These are phyloP conservation scores for Pseudococcus longispinus DNA, from an alignment of 2,888 invertebrate genomes.

Conservation along the genomic window DNA sequence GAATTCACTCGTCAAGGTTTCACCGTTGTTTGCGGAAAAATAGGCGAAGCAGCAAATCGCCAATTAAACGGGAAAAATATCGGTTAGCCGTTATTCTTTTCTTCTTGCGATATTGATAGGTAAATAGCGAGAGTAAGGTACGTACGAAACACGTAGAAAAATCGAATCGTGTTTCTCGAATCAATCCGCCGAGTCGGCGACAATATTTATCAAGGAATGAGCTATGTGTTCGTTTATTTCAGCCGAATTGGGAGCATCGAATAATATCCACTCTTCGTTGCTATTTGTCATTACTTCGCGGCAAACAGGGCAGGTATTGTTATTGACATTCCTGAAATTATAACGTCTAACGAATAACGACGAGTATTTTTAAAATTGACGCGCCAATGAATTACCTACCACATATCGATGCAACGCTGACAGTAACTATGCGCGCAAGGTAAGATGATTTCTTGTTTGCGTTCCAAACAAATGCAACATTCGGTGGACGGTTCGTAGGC, in stretches of 20 bases:
- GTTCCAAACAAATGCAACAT: conserved; percentile 77
- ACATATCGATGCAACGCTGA: conserved; percentile 74
- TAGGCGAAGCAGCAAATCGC: neutral
- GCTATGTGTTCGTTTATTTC: conserved; percentile 68
- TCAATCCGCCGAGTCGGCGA: conserved; percentile 45
- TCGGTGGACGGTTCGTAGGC: conserved; percentile 64
- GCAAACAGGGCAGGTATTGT: conserved; percentile 76
- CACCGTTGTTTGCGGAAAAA: too few relatives aligned
- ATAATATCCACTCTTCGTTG: conserved; percentile 72
- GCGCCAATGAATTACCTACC: conserved; percentile 64
- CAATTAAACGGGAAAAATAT: neutral
- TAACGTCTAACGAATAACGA: neutral
- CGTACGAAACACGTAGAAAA: neutral
- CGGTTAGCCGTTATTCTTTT: too few relatives aligned
- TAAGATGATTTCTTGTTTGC: conserved; percentile 72
- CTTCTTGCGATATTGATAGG: too few relatives aligned
- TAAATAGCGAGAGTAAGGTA: too few relatives aligned
- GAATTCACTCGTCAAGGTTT: too few relatives aligned
- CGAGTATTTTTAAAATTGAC: neutral
- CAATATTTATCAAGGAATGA: conserved; percentile 64
- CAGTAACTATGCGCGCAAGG: conserved; percentile 77
- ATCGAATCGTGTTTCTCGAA: neutral
- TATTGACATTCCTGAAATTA: conserved; percentile 70
- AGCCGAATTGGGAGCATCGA: conserved; percentile 69
- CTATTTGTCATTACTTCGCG: conserved; percentile 70